These are phyloP conservation scores for Aptenodytes patagonicus DNA, from an alignment of 2,113 vertebrate species.

Conservation along the genomic window DNA sequence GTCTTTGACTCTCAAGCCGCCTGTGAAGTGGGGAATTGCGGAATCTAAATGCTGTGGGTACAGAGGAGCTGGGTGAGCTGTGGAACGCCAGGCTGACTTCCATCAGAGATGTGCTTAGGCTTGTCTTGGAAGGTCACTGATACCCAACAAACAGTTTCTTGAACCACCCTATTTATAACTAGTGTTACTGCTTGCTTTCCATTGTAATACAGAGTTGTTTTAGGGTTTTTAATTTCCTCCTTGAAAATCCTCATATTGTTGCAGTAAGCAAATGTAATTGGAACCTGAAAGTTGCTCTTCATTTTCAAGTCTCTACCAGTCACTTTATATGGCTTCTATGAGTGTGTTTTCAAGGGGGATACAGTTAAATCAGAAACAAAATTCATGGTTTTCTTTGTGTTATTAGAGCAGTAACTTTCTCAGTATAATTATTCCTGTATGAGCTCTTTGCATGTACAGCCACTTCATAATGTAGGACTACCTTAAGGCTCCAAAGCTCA, in stretches of 20 bases:
- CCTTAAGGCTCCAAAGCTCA: background rate
- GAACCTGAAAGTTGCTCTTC: background rate
- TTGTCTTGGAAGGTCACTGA: background rate
- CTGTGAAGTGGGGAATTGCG: background rate
- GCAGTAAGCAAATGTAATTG: background rate
- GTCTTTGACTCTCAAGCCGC: background rate
- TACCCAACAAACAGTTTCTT: background rate
- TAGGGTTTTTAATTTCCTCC: background rate
- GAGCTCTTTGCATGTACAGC: background rate
- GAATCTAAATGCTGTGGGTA: background rate
- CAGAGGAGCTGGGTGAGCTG: background rate
- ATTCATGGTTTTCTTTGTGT: background rate
- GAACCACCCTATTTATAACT: accelerated
- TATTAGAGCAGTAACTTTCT: background rate
- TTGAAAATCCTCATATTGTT: background rate
- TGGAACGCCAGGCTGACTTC: background rate
- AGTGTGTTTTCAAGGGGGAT: background rate
- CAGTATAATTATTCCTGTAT: background rate
- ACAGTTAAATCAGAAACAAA: background rate
- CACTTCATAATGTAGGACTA: background rate
- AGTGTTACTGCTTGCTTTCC: background rate
- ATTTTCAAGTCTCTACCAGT: background rate
- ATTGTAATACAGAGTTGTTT: background rate
- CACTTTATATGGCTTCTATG: background rate
- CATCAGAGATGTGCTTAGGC: background rate